Base-by-base conservation (phyloP, 2,888 invertebrate genomes). In the Thalpophila matura region DNA sequence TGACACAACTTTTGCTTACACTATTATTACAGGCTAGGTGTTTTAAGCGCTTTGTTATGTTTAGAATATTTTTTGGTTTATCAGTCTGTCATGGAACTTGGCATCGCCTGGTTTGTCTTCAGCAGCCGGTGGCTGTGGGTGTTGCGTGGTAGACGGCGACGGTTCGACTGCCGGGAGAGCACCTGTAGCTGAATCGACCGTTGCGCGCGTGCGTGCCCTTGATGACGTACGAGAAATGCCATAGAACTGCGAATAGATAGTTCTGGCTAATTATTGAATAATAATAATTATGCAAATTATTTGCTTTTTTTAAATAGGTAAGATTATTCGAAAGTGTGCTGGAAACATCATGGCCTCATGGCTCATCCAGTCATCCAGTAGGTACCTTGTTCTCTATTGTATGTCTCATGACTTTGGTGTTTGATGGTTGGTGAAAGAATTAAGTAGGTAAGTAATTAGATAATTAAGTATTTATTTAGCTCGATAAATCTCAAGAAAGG, bases 151-250 rank as follows among this genome's bases (percentile, higher is more conserved):
- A 80, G 85, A 82, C 76, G 85, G 87, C 86, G 87, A 81, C 85
- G 79, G 81, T 81, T 60, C 83, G 89, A 93, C 94, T 94, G 91
- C 92, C 89, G 90, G 90, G 91, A 82, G 80, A 86, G 92, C 94
- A 95, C 95, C 95, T 95, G 95, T 95, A 87, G 92, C 91, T 95
- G 91, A 74, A 94, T 94, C 95, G 95, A 95, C 94, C 93, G 86
- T 84, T 55, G 84, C 90, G 94, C 95, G 95, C 95, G 80, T 93
- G 94, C 94, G 93, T 93, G 92, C 84, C 89, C 87, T 90, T 92
- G 88, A 86, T 94, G 94, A 95, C 94, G 94, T 94, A 90, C 86
- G 80, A 86, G 86, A 85, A 82, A 79, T 68, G 47, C 75, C 79
- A 82, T 62, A 88, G 92, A 89, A 53, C 72, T 80, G 59, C 40